Conservation (phyloP, 35 echinoderm and acorn worm species). For the Ptychodera flava region DNA sequence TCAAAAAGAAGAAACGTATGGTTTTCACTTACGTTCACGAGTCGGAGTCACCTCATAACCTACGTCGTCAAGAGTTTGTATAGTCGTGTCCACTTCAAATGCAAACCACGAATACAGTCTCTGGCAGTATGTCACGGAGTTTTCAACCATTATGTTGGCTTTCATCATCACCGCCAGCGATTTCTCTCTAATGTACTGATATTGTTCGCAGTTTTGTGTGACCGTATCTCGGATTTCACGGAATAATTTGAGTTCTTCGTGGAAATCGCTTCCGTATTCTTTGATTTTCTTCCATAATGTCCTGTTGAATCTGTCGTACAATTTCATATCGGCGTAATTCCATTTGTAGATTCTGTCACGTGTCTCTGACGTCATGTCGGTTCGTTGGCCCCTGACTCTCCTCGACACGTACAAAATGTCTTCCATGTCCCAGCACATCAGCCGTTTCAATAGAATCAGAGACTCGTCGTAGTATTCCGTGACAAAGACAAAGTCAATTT, state of each 20-base stretch:
- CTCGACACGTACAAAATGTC: constrained; percentile 63
- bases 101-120: background rate
- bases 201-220: background rate
- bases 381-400: constrained; percentile 11
- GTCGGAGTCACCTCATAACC: background rate
- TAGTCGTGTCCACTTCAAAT: background rate
- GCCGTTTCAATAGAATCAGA: constrained; percentile 38
- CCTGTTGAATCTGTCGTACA: constrained; percentile 52
- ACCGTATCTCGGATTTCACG: background rate
- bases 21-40: background rate
- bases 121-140: background rate
- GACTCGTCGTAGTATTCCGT: constrained; percentile 72
- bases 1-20: too few relatives aligned
- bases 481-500: constrained; percentile 44
- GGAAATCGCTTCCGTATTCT: constrained; percentile 40
- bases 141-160: background rate
- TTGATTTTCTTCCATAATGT: constrained; percentile 51
- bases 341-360: constrained; percentile 25
- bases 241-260: constrained; percentile 33
- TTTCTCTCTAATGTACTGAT: background rate
- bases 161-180: background rate
- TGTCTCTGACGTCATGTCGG: background rate
- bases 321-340: constrained; percentile 39
- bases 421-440: constrained; percentile 48
- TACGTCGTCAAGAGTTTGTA: background rate